Percentiles rank a stretch among this genome's conserved stretches.
phyloP scores from a whole-genome alignment of 92 coral and sea anemone species.

The Epizoanthus fatuus region DNA sequence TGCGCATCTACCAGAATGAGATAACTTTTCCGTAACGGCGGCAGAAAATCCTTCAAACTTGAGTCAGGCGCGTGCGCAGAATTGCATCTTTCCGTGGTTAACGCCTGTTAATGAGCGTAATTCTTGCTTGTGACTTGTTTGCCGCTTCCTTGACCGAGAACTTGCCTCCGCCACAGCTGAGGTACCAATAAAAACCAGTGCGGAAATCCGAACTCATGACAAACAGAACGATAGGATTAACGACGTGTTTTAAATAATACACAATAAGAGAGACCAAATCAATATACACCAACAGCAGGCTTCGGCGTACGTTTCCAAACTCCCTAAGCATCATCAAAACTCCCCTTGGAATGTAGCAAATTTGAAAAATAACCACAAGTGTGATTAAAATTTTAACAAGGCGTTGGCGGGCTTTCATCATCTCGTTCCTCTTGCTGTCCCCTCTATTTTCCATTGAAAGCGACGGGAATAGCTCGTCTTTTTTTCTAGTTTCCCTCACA shows the following conservation, averaged over 20 bases:
- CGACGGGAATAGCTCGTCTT: conserved; percentile 11
- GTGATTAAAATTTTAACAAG: conserved; percentile 32
- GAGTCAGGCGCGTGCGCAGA: not conserved
- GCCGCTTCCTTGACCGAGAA: not conserved
- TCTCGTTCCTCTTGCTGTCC: not conserved
- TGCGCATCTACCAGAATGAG: too few relatives aligned
- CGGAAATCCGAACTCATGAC: conserved; percentile 71
- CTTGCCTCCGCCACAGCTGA: conserved; percentile 15
- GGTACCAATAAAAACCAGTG: conserved; percentile 37
- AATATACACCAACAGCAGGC: conserved; percentile 20
- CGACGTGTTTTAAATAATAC: conserved; percentile 65
- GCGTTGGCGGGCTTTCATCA: conserved; percentile 28
- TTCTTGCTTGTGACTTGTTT: not conserved
- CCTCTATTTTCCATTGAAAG: not conserved
- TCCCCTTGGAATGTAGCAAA: conserved; percentile 58
- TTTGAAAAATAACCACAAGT: conserved; percentile 53
- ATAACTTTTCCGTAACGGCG: not conserved
- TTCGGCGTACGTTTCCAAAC: conserved; percentile 26
- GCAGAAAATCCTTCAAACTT: not conserved
- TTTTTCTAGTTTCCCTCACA: conserved; percentile 18
- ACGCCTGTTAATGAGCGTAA: not conserved
- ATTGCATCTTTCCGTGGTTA: not conserved
- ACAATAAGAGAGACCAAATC: conserved; percentile 37
- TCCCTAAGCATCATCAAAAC: conserved; percentile 28
- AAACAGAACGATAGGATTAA: conserved; percentile 61